Conservation (phyloP, 1,140 invertebrate species). For the Drosophila melanogaster region DNA sequence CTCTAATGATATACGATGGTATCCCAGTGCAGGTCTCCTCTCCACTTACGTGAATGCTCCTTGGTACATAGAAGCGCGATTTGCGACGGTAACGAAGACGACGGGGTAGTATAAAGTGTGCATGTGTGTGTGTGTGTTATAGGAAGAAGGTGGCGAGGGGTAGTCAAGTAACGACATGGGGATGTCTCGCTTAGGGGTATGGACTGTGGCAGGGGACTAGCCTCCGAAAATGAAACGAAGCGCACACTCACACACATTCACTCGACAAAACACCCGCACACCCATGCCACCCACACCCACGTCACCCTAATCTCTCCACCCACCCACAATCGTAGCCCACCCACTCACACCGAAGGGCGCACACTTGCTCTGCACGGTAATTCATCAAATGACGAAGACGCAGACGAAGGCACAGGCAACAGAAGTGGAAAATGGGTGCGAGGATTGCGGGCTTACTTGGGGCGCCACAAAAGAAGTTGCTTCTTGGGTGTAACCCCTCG, state of each 20-base stretch:
- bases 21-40: conserved; percentile 15
- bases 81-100: conserved; percentile 30
- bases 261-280: conserved; percentile 9
- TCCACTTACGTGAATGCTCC: conserved; percentile 21
- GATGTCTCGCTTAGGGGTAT: conserved; percentile 54
- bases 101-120: conserved; percentile 15
- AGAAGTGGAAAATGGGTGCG: conserved; percentile 13
- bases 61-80: conserved; percentile 63
- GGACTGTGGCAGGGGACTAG: conserved; percentile 24
- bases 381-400: conserved; percentile 80
- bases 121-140: conserved; percentile 44
- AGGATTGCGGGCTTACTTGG: conserved; percentile 37
- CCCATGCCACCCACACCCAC: conserved; percentile 4
- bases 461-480: conserved; percentile 80
- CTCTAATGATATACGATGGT: conserved; percentile 75
- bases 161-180: conserved; percentile 31
- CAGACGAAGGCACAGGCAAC: conserved; percentile 38
- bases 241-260: conserved; percentile 27
- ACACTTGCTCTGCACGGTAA: conserved; percentile 78
- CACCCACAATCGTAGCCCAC: conserved; percentile 2
- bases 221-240: conserved; percentile 71
- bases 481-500: conserved; percentile 61
- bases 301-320: conserved; percentile 4
- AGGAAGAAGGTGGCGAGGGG: conserved; percentile 2
- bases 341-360: conserved; percentile 55